Evolutionary conservation across 1,140 invertebrate species (phyloP).

Genomic region (Brachionus calyciflorus): DNA sequence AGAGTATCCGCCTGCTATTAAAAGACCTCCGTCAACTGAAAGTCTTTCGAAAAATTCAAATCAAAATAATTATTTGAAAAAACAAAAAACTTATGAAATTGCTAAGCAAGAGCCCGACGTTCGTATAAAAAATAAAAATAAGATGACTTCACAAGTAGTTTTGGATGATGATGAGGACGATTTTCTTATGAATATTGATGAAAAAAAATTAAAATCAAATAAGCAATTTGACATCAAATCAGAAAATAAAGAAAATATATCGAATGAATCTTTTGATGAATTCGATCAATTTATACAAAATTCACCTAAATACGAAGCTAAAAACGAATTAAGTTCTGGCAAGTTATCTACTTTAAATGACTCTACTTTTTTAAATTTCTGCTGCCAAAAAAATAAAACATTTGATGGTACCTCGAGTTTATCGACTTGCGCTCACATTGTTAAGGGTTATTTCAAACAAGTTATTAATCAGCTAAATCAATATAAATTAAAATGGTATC

Average conservation of each 20-base stretch:
- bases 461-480: neutral
- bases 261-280: neutral
- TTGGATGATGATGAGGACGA: neutral
- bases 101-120: neutral
- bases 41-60: neutral
- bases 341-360: neutral
- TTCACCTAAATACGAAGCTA: neutral
- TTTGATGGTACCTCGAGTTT: neutral
- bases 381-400: neutral
- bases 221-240: neutral
- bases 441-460: constrained; percentile 6
- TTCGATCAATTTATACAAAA: constrained; percentile 3
- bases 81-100: neutral
- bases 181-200: neutral
- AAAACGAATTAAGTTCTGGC: neutral
- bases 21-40: constrained; percentile 2
- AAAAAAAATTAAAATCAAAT: constrained; percentile 3
- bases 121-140: neutral
- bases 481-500: constrained; percentile 25
- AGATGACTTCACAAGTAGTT: neutral
- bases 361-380: neutral
- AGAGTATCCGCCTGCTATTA: neutral
- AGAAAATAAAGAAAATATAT: constrained; percentile 17
- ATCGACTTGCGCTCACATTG: neutral
- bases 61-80: neutral